These are phyloP conservation scores for Hemibagrus guttatus DNA, from an alignment of 2,797 vertebrate species.

Conservation along the genomic window DNA sequence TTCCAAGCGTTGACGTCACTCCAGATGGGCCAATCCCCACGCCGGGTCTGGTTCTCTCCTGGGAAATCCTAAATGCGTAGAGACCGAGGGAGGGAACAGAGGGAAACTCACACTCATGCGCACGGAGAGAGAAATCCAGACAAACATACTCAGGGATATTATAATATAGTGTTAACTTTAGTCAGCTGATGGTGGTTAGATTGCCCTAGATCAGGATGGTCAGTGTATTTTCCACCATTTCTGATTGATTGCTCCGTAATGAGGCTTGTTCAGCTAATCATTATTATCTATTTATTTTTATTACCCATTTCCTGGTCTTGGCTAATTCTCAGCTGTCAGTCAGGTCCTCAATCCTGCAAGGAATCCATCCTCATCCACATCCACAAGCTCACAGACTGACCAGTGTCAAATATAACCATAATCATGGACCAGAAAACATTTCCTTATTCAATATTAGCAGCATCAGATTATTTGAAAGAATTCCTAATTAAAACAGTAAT, in stretches of 20 bases:
- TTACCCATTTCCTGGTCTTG: neutral
- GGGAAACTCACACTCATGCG: neutral
- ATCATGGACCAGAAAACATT: neutral
- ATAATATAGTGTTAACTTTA: too few species aligned
- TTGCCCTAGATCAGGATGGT: neutral
- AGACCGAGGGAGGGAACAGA: neutral
- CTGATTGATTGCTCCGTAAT: neutral
- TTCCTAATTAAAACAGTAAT: neutral
- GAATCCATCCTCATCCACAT: neutral
- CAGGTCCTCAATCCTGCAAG: neutral
- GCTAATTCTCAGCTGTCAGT: neutral
- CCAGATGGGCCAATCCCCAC: neutral
- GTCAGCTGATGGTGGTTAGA: too few species aligned
- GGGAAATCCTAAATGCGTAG: constrained; percentile 16
- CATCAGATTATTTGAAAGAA: neutral
- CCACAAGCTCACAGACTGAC: neutral
- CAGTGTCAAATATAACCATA: neutral
- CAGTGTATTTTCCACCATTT: neutral
- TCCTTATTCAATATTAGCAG: neutral
- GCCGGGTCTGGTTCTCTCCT: neutral
- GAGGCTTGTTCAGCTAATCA: neutral
- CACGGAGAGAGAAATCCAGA: neutral
- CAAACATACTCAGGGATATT: neutral
- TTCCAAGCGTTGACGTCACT: constrained; percentile 13
- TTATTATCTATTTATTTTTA: neutral